Conservation (phyloP, 2,113 vertebrate species). For the Cynopterus brachyotis region DNA sequence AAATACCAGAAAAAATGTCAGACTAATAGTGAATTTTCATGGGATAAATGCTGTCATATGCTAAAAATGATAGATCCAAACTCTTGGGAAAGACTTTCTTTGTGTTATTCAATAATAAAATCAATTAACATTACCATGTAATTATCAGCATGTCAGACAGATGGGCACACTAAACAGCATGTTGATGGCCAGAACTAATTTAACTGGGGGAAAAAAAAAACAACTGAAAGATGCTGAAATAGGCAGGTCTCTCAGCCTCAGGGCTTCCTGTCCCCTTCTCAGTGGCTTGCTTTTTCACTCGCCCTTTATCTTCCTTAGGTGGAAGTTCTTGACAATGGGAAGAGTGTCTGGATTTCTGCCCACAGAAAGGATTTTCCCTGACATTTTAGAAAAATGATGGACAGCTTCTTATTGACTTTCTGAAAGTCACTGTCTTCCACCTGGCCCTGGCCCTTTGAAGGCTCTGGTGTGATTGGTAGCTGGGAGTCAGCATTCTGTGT, state of each 20-base stretch:
- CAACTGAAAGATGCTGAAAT: neutral
- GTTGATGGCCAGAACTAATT: neutral
- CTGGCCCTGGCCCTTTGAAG: neutral
- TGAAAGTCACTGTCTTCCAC: neutral
- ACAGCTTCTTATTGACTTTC: neutral
- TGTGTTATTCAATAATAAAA: neutral
- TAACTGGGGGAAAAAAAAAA: neutral
- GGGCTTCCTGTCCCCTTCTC: neutral
- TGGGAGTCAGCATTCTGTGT: neutral
- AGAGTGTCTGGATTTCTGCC: neutral
- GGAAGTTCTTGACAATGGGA: neutral
- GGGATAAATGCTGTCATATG: neutral
- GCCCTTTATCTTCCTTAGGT: neutral
- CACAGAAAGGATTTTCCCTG: neutral
- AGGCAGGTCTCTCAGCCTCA: neutral
- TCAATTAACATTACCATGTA: neutral
- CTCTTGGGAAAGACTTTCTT: neutral
- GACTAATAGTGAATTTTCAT: neutral
- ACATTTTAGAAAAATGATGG: neutral
- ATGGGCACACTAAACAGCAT: neutral
- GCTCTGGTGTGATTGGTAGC: neutral
- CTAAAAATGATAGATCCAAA: slow-evolving; percentile 5
- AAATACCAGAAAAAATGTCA: neutral
- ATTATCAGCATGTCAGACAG: neutral
- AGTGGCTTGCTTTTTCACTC: neutral